phyloP scores from a whole-genome alignment of 1,140 invertebrate genomes.

The Cydia pomonella region DNA sequence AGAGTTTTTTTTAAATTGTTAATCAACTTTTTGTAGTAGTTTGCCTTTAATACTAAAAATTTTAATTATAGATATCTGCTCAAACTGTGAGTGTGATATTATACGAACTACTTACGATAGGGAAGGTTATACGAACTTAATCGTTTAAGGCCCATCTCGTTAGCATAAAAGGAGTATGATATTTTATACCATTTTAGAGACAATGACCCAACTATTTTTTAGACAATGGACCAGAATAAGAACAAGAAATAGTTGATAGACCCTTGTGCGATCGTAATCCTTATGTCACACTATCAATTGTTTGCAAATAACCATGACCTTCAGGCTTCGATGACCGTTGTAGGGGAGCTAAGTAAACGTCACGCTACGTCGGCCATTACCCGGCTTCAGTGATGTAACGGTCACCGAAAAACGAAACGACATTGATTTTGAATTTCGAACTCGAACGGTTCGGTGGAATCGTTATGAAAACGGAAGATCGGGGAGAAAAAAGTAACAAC shows the following conservation, averaged over 20 bases:
- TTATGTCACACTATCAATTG: slow-evolving; percentile 14
- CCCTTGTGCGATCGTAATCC: not conserved
- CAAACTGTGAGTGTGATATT: no score
- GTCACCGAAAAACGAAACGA: slow-evolving; percentile 41
- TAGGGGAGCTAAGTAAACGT: slow-evolving; percentile 46
- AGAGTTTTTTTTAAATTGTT: no score
- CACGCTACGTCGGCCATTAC: slow-evolving; percentile 53
- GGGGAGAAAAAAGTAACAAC: slow-evolving; percentile 36
- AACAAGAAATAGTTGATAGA: not conserved
- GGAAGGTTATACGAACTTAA: no score
- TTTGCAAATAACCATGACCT: slow-evolving; percentile 10
- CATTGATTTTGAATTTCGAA: slow-evolving; percentile 59
- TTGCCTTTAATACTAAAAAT: no score
- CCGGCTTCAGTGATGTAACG: slow-evolving; percentile 47
- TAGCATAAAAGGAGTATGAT: no score
- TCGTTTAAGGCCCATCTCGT: no score
- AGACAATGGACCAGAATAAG: not conserved
- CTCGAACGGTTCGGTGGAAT: not conserved
- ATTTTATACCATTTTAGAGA: not conserved
- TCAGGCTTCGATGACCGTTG: slow-evolving; percentile 1
- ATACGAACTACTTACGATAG: no score
- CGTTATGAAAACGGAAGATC: slow-evolving; percentile 39
- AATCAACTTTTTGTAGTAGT: no score
- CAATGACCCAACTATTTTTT: not conserved
- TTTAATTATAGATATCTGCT: no score